Percentiles rank a stretch among this genome's conserved stretches.
Conservation (phyloP, 2,888 invertebrate genomes). For the Anticlea derivata region DNA sequence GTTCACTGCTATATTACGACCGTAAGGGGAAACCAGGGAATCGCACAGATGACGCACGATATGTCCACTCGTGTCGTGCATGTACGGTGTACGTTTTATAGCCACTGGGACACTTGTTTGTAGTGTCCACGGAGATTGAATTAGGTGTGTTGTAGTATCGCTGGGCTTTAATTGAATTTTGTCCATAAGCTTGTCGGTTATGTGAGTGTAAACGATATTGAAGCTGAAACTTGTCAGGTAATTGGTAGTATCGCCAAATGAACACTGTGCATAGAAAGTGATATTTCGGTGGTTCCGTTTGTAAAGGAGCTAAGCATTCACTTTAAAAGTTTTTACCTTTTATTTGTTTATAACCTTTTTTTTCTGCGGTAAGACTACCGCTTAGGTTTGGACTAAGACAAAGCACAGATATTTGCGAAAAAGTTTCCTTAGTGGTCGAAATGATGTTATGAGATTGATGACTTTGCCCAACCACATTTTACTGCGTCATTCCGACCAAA, state of each 20-base stretch:
- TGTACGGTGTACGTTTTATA: conserved; percentile 47
- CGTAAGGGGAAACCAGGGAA: not conserved
- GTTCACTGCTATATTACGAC: too few relatives aligned
- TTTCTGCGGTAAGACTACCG: too few relatives aligned
- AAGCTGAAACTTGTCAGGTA: conserved; percentile 12
- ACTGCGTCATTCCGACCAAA: too few relatives aligned
- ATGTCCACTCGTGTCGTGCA: conserved; percentile 36
- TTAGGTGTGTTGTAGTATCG: conserved; percentile 44
- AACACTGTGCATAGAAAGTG: too few relatives aligned
- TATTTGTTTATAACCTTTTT: too few relatives aligned
- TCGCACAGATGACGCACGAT: conserved; percentile 12
- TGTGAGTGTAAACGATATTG: conserved; percentile 4
- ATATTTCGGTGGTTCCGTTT: not conserved
- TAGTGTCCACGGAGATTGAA: conserved; percentile 52
- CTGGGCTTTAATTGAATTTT: conserved; percentile 45
- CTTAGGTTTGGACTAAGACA: too few relatives aligned
- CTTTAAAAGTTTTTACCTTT: too few relatives aligned
- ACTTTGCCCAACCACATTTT: too few relatives aligned
- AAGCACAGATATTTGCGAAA: too few relatives aligned
- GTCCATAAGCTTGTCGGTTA: conserved; percentile 34
- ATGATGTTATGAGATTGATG: too few relatives aligned
- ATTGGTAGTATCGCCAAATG: conserved; percentile 4
- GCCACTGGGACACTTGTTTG: conserved; percentile 52
- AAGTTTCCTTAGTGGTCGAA: too few relatives aligned
- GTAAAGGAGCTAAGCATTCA: too few relatives aligned